Conservation (phyloP, 2,888 invertebrate genomes). For the Synanthedon tipuliformis region DNA sequence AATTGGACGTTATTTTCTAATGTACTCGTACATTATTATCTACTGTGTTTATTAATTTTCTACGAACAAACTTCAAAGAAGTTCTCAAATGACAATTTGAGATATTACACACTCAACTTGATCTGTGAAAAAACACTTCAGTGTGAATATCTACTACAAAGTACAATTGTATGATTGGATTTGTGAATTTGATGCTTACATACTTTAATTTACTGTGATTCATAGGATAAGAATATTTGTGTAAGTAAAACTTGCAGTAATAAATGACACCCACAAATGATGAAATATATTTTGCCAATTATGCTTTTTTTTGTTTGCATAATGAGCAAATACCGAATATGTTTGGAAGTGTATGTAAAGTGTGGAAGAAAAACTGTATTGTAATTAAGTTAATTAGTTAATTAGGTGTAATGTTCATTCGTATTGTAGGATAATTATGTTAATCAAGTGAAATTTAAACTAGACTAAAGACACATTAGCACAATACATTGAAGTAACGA, state of each 20-base stretch:
- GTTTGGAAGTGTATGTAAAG: conserved; percentile 40
- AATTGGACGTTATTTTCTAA: no score
- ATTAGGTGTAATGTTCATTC: background rate
- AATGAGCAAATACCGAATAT: conserved; percentile 64
- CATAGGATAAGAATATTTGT: no score
- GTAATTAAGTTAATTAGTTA: background rate
- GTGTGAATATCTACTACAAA: no score
- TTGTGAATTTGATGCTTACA: no score
- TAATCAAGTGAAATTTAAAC: background rate
- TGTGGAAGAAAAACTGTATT: conserved; percentile 10
- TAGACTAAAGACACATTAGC: conserved; percentile 11
- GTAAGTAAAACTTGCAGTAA: conserved; percentile 8
- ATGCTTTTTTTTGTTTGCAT: conserved; percentile 52
- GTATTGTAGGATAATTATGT: background rate
- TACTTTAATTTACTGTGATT: no score
- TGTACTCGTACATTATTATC: no score
- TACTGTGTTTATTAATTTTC: no score
- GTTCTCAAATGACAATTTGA: no score
- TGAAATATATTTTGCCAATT: conserved; percentile 51
- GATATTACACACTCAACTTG: no score
- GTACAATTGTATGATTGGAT: no score
- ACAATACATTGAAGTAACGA: conserved; percentile 21
- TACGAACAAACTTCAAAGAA: no score
- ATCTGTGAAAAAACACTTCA: no score
- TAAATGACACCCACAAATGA: conserved; percentile 64